Evolutionary conservation across 2,888 invertebrate species (phyloP), one percentile per base, ranked within the genome.

Genomic region (Heliconius ismenius): DNA sequence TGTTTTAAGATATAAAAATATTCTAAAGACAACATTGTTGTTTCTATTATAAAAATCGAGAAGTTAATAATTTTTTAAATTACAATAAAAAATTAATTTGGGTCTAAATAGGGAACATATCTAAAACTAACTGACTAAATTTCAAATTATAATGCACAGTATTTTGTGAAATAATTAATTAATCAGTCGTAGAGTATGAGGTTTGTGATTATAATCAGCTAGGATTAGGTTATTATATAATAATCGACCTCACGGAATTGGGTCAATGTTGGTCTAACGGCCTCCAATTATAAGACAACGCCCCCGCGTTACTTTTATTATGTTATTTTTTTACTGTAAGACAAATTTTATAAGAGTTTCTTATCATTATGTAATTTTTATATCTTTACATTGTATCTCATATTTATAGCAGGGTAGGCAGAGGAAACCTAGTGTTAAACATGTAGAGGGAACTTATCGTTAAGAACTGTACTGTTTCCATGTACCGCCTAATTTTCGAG

Each of bases 211-310:
- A 74, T 28, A 54, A 74, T 74, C 67, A 67, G 67, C n/a, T 65
- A 60, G 65, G 74, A 74, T 65, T 72, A 72, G 26, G 73, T 73
- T 26, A 73, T 73, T 67, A 74, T 67, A 74, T 74, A 65, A 67
- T 74, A 67, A 65, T 58, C 58, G 74, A 74, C 28, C 28, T 74
- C n/a, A 36, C 18, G 13, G 39, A 74, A 67, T 74, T 65, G 74
- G 58, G 67, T 60, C 74, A 74, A 58, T 67, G 65, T 73, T 43
- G 43, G 62, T 39, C 62, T 62, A 63, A 73, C 36, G 62, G 43
- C 73, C 39, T 39, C 73, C 62, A 62, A 73, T 73, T 62, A 73
- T 21, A 28, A 73, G 62, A 63, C 62, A 62, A 60, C 24, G 36
- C 26, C 6, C 15, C 39, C 6, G 24, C 15, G 36, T 58, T 72